Conservation (phyloP, 2,113 vertebrate species). For the Xiphorhynchus elegans region DNA sequence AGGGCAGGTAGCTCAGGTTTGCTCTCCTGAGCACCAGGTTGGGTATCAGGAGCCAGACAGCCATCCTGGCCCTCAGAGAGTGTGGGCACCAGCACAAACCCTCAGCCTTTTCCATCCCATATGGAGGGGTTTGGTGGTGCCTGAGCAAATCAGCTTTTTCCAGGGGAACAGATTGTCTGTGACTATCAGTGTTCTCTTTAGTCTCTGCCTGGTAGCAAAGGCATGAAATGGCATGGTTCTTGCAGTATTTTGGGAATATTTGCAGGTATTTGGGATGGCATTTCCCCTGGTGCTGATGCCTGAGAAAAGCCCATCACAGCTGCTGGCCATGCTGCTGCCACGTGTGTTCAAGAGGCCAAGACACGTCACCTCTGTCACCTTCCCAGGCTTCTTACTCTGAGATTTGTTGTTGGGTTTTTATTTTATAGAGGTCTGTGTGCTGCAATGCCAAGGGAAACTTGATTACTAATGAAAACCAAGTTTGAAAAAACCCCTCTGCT, state of each 20-base stretch:
- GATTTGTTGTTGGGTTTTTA: not conserved
- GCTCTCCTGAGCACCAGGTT: not conserved
- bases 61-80: fast-evolving
- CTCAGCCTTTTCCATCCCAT: not conserved
- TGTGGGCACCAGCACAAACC: not conserved
- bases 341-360: fast-evolving
- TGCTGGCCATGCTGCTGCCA: not conserved
- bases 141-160: not conserved
- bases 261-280: not conserved
- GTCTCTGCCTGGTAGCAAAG: not conserved
- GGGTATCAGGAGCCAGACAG: not conserved
- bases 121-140: not conserved
- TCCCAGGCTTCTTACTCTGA: not conserved
- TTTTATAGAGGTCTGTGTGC: not conserved
- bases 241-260: fast-evolving
- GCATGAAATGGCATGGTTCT: not conserved
- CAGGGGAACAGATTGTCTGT: not conserved
- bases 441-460: not conserved
- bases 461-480: not conserved
- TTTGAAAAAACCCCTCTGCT: not conserved
- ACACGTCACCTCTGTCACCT: fast-evolving
- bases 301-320: not conserved
- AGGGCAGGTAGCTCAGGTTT: not conserved
- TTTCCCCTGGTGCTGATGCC: not conserved
- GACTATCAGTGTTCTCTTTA: not conserved